A percentile compares a stretch with the other conserved stretches of the same genome.
These are phyloP conservation scores for Melikaiella ostensackeni DNA, from an alignment of 2,888 invertebrate genomes.

Conservation along the genomic window DNA sequence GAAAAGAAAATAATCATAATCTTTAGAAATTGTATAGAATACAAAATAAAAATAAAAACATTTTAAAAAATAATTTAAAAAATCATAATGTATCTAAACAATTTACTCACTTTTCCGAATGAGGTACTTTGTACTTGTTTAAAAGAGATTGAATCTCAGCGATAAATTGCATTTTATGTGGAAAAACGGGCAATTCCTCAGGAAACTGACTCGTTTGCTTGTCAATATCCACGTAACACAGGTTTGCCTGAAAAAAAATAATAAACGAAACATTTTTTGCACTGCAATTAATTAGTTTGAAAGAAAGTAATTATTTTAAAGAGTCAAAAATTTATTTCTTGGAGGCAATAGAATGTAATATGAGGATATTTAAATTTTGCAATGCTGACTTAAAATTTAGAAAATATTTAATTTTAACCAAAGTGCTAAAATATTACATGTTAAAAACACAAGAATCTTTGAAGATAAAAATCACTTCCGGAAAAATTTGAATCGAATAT, in stretches of 20 bases:
- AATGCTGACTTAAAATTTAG: no score
- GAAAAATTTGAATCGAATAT: no score
- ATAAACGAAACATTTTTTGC: not conserved
- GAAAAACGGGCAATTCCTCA: conserved; percentile 96
- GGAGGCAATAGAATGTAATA: not conserved
- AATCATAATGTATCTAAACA: not conserved
- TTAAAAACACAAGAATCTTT: no score
- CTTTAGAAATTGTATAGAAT: no score
- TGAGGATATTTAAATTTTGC: no score
- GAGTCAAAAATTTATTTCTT: not conserved
- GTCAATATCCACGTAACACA: conserved; percentile 98
- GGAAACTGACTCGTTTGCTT: conserved; percentile 94
- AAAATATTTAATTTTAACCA: no score
- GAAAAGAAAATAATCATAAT: conserved; percentile 45
- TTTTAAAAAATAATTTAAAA: conserved; percentile 12
- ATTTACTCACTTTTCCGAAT: conserved; percentile 72
- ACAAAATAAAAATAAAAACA: no score
- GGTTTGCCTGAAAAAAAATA: conserved; percentile 83
- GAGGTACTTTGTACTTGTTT: conserved; percentile 81
- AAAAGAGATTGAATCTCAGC: conserved; percentile 85
- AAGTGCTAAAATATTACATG: no score
- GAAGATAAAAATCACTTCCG: no score
- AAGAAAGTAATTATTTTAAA: no score
- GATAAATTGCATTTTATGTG: conserved; percentile 91
- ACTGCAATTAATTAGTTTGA: no score